Conservation (phyloP, 2,888 invertebrate genomes). For the Quadroppia sp. region DNA sequence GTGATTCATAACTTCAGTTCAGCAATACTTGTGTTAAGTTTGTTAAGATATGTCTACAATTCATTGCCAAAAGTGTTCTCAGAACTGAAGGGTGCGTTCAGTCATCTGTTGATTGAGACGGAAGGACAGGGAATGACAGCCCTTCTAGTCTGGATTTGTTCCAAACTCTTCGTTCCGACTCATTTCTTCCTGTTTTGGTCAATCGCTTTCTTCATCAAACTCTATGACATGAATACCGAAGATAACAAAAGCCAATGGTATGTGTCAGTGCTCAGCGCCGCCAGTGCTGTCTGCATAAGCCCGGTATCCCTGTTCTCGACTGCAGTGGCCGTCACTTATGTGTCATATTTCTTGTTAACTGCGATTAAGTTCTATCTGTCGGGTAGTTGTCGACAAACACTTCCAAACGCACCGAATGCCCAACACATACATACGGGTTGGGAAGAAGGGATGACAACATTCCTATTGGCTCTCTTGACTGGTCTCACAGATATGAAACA, state of each 20-base stretch:
- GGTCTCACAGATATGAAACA: slow-evolving; percentile 56
- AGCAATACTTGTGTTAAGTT: slow-evolving; percentile 53
- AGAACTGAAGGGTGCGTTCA: slow-evolving; percentile 50
- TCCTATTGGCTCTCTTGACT: slow-evolving; percentile 58
- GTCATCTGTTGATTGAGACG: slow-evolving; percentile 50
- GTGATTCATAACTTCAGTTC: slow-evolving; percentile 56
- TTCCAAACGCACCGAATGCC: slow-evolving; percentile 1
- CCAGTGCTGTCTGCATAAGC: slow-evolving; percentile 54
- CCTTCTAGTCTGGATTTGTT: slow-evolving; percentile 53
- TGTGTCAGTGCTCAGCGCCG: slow-evolving; percentile 44
- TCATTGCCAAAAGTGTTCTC: slow-evolving; percentile 53
- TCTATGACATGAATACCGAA: slow-evolving; percentile 49
- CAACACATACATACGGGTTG: slow-evolving; percentile 53
- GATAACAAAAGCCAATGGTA: slow-evolving; percentile 52
- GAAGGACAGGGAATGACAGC: slow-evolving; percentile 51
- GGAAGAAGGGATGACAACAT: slow-evolving; percentile 58
- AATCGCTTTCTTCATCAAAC: slow-evolving; percentile 54
- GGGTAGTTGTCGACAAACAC: slow-evolving; percentile 48
- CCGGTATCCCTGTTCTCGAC: slow-evolving; percentile 57
- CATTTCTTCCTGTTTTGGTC: slow-evolving; percentile 58
- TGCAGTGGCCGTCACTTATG: slow-evolving; percentile 57
- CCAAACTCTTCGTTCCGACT: slow-evolving; percentile 55
- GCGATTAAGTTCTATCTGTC: slow-evolving; percentile 54
- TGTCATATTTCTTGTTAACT: slow-evolving; percentile 54
- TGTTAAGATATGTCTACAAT: slow-evolving; percentile 54